Base-by-base conservation (phyloP, 2,113 vertebrate species). In the Oreochromis niloticus region DNA sequence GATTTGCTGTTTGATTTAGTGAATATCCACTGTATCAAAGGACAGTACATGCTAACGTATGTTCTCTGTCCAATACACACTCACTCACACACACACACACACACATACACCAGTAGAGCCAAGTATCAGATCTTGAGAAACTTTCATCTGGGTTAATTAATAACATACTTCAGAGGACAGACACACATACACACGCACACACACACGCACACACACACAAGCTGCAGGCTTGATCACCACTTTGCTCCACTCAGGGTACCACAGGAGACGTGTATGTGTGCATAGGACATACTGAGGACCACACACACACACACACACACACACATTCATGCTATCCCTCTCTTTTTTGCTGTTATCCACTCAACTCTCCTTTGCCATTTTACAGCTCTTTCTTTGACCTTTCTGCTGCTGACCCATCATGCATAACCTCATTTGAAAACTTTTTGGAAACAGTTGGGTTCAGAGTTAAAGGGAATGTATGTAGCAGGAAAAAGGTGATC, bases 131-230 rank as follows among this genome's bases (percentile, higher is more conserved):
- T 87, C 50, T 90, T 34, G n/a, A 84, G 52, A 83, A 78, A 41
- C 56, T 83, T 87, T 90, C 80, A 85, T 90, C 68, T 90, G 83
- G 52, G 80, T 85, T 87, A 79, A 82, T 87, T 90, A 87, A 90
- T 82, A 83, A 83, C 56, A 22, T 55, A 88, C 43, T 75, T 88
- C 87, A 85, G 87, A 85, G 54, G 54, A 66, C 8, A 61, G 80
- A 66, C 39, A 71, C 7, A 24, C 36, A 1, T 1, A 84, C 41
- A 41, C 75, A 81, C 87, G 59, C 46, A 52, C 30, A 22, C 50
- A 57, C 54, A 56, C 57, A 12, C 54, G 13, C 6, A 24, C 59
- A 61, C 78, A 88, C 87, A 82, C 41, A 48, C 27, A 59, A 8
- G 41, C 80, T 48, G 36, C 80, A 82, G 17, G 56, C 56, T 82